Evolutionary conservation across 2,888 invertebrate genomes (phyloP).

Genomic region (Hydrotaea diabolus): DNA sequence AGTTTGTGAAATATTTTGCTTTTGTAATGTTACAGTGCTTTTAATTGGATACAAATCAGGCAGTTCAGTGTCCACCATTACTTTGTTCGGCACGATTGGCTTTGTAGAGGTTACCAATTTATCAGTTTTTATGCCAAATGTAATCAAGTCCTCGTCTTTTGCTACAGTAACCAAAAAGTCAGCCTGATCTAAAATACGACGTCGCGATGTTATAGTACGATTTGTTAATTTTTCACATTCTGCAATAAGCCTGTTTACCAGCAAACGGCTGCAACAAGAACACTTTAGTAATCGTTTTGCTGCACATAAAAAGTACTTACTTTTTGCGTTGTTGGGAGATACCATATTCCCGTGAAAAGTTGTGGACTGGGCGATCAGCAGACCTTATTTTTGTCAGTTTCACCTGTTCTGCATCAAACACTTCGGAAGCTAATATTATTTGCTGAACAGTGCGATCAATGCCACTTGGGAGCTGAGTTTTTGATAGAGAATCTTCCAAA

Average conservation of each 20-base stretch:
- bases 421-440: slow-evolving; percentile 84
- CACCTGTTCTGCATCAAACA: slow-evolving; percentile 90
- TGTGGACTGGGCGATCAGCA: slow-evolving; percentile 86
- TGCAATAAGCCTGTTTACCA: slow-evolving; percentile 85
- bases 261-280: slow-evolving; percentile 83
- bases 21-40: slow-evolving; percentile 83
- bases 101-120: slow-evolving; percentile 85
- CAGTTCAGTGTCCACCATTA: slow-evolving; percentile 82
- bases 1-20: slow-evolving; percentile 85
- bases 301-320: slow-evolving; percentile 82
- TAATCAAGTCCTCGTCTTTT: slow-evolving; percentile 84
- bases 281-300: slow-evolving; percentile 5
- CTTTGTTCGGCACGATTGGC: slow-evolving; percentile 83
- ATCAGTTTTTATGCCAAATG: slow-evolving; percentile 85
- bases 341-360: slow-evolving; percentile 88
- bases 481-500: slow-evolving; percentile 82
- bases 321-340: slow-evolving; percentile 86
- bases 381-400: slow-evolving; percentile 89
- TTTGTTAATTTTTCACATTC: slow-evolving; percentile 86
- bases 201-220: slow-evolving; percentile 82
- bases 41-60: slow-evolving; percentile 89
- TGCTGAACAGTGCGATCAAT: slow-evolving; percentile 84
- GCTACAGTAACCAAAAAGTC: slow-evolving; percentile 83
- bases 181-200: slow-evolving; percentile 84
- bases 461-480: slow-evolving; percentile 81